A percentile compares a stretch with the other conserved stretches of the same genome.
phyloP scores from a whole-genome alignment of 2,113 vertebrate genomes.

The Tetraodon nigroviridis region DNA sequence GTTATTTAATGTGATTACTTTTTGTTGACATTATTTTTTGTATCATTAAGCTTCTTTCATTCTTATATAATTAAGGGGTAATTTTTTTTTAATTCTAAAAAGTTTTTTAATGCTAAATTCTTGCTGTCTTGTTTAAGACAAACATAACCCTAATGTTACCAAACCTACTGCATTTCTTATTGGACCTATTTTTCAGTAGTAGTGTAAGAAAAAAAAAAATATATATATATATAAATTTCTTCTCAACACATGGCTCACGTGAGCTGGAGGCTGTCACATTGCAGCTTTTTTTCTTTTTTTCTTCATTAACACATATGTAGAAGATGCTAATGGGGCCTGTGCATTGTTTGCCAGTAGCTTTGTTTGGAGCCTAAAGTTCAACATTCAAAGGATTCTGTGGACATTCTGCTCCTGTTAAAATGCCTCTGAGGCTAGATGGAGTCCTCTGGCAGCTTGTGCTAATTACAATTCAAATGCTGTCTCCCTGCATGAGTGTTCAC shows the following conservation, averaged over 20 bases:
- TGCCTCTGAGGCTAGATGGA: constrained; percentile 19
- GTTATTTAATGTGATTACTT: too few relatives aligned
- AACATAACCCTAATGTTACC: too few relatives aligned
- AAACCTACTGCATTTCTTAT: too few relatives aligned
- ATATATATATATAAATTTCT: too few relatives aligned
- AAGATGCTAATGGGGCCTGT: constrained; percentile 18
- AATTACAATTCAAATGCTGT: constrained; percentile 38
- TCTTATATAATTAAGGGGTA: too few relatives aligned
- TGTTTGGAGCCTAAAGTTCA: constrained; percentile 35
- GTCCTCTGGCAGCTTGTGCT: constrained; percentile 25
- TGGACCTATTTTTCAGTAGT: too few relatives aligned
- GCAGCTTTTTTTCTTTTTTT: constrained; percentile 12
- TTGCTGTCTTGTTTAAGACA: too few relatives aligned
- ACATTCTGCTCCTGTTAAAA: constrained; percentile 15
- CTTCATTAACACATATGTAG: constrained; percentile 25
- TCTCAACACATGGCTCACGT: neutral
- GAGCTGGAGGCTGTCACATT: constrained; percentile 13
- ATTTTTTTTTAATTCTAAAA: too few relatives aligned
- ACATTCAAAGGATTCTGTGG: constrained; percentile 20
- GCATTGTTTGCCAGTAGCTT: constrained; percentile 30
- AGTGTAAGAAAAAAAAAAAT: neutral
- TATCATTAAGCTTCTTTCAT: too few relatives aligned
- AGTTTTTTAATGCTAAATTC: too few relatives aligned
- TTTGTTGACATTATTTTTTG: too few relatives aligned
- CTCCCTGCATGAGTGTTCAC: neutral